Evolutionary conservation across 2,113 vertebrate species (phyloP), one percentile per base, ranked within the genome.

Genomic region (Spermophilus dauricus): DNA sequence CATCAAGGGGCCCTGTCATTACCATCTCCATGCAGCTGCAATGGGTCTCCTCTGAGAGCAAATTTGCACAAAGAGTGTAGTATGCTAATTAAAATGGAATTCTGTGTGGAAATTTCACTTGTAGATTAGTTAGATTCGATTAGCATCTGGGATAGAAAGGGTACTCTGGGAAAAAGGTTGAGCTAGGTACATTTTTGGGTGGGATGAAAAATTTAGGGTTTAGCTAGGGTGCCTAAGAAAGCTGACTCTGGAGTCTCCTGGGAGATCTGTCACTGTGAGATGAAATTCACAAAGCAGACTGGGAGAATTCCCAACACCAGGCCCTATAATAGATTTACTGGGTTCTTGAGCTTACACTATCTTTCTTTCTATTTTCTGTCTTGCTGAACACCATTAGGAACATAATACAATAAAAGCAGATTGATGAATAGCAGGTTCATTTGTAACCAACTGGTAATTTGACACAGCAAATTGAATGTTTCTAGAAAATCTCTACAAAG

Each of bases 71-170:
- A 56, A 97, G 89, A 97, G 73, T 20, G 22, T 39, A 14, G 84
- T 7, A 61, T 76, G 69, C 90, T 75, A 93, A 98, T 96, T 98
- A 97, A 97, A 97, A 93, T n/a, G 51, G 82, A 97, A 94, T 86
- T 98, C 96, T 97, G 80, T 73, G 37, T 78, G 65, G 69, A 89
- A 86, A 80, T 88, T 98, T 96, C 96, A 72, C 83, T 96, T 86
- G 63, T 45, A 61, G 70, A 73, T 95, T 96, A 97, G 92, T 96
- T 97, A 97, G 97, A 95, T 26, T 39, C 75, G 93, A 88, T 94
- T 77, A 96, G 51, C 95, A 87, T 69, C 17, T 32, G 65, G 82
- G 37, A 72, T 86, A 97, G 42, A 95, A 93, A 9, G 81, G 45
- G 37, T 88, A 88, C 83, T 84, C 34, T 69, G 28, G 85, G 91